Evolutionary conservation across 2,113 vertebrate genomes (phyloP).

Genomic region (Strigops habroptila): DNA sequence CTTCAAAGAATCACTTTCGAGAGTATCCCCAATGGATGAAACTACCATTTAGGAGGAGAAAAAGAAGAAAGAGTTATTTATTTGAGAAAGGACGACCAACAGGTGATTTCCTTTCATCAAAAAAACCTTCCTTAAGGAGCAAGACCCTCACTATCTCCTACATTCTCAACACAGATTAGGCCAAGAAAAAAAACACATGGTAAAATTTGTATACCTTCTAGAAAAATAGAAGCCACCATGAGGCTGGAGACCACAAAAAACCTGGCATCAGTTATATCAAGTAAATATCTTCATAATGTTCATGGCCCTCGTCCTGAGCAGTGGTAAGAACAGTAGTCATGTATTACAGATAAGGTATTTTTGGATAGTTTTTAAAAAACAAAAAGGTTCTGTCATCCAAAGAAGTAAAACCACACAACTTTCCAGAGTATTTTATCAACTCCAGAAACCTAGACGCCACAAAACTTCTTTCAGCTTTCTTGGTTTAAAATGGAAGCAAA

Average conservation of each 20-base stretch:
- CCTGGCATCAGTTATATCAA: not conserved
- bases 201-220: not conserved
- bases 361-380: not conserved
- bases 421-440: not conserved
- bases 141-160: not conserved
- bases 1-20: slow-evolving; percentile 78
- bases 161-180: not conserved
- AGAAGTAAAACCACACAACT: not conserved
- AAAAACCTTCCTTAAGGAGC: not conserved
- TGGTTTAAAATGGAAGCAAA: not conserved
- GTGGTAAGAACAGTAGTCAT: not conserved
- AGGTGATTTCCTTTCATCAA: not conserved
- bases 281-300: not conserved
- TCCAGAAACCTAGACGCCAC: not conserved
- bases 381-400: not conserved
- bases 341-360: not conserved
- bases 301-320: rapidly evolving
- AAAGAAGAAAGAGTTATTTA: not conserved
- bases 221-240: not conserved
- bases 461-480: not conserved
- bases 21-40: slow-evolving; percentile 57
- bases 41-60: slow-evolving; percentile 51
- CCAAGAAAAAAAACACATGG: not conserved
- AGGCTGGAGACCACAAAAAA: not conserved
- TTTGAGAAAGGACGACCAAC: not conserved